A percentile compares a stretch with the other conserved stretches of the same genome.
These are phyloP conservation scores for Larimichthys crocea DNA, from an alignment of 2,113 vertebrate genomes.

Conservation along the genomic window DNA sequence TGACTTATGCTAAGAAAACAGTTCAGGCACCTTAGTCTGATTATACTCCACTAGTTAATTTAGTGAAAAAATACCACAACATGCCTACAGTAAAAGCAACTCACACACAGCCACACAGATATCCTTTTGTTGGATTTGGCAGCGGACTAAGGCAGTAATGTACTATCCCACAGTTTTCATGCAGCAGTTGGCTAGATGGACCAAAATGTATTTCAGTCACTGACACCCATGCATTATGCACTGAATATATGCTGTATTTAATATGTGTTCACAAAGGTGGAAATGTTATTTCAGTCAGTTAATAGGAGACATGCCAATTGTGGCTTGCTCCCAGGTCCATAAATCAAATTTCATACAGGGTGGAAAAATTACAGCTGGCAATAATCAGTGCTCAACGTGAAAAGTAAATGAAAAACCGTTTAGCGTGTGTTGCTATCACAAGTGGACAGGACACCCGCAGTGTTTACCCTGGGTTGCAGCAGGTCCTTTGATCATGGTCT, in stretches of 20 bases:
- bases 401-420: slow-evolving; percentile 22
- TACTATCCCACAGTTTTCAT: slow-evolving; percentile 30
- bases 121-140: slow-evolving; percentile 49
- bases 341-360: slow-evolving; percentile 25
- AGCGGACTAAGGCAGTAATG: slow-evolving; percentile 11
- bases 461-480: slow-evolving; percentile 75
- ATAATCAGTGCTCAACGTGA: neutral
- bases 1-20: slow-evolving; percentile 60
- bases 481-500: slow-evolving; percentile 77
- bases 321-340: slow-evolving; percentile 2
- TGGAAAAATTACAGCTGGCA: slow-evolving; percentile 6
- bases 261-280: neutral
- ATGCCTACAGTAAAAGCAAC: slow-evolving; percentile 15
- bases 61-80: slow-evolving; percentile 33
- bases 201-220: slow-evolving; percentile 19
- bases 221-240: slow-evolving; percentile 13
- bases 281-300: slow-evolving; percentile 12
- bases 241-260: neutral
- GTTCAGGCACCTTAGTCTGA: slow-evolving; percentile 30
- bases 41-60: slow-evolving; percentile 58
- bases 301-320: slow-evolving; percentile 16
- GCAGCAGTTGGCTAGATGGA: slow-evolving; percentile 24
- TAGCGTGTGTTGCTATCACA: slow-evolving; percentile 1
- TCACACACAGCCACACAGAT: slow-evolving; percentile 31
- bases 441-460: neutral